phyloP scores from a whole-genome alignment of 2,888 invertebrate genomes.

The Maniola hyperantus region DNA sequence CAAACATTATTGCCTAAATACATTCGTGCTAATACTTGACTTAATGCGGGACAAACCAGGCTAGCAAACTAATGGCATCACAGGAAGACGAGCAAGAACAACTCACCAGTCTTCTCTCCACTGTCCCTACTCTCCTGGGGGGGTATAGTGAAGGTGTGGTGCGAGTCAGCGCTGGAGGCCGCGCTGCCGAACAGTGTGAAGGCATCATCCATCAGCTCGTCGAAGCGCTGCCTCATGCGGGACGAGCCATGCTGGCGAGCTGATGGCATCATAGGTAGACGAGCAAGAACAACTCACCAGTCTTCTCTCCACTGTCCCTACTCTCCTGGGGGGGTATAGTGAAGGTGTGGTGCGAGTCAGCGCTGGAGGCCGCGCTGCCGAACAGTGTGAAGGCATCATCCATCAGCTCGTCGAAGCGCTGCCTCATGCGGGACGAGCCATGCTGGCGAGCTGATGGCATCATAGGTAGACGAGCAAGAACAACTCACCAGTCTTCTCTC shows the following conservation, averaged over 20 bases:
- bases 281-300: conserved; percentile 18
- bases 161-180: conserved; percentile 77
- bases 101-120: conserved; percentile 36
- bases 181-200: conserved; percentile 74
- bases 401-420: conserved; percentile 89
- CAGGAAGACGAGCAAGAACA: too few species aligned
- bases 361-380: conserved; percentile 84
- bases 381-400: conserved; percentile 89
- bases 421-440: conserved; percentile 86
- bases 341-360: conserved; percentile 65
- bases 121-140: conserved; percentile 39
- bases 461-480: not conserved
- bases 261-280: not conserved
- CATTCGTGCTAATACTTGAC: too few species aligned
- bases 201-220: conserved; percentile 66
- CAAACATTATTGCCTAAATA: too few species aligned
- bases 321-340: conserved; percentile 52
- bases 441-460: conserved; percentile 44
- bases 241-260: too few species aligned
- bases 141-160: conserved; percentile 60
- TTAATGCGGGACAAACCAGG: too few species aligned
- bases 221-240: conserved; percentile 92
- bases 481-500: conserved; percentile 28
- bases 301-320: conserved; percentile 34
- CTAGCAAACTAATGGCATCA: not conserved